These are phyloP conservation scores for Aphrophora alni DNA, from an alignment of 2,888 invertebrate genomes.

Conservation along the genomic window DNA sequence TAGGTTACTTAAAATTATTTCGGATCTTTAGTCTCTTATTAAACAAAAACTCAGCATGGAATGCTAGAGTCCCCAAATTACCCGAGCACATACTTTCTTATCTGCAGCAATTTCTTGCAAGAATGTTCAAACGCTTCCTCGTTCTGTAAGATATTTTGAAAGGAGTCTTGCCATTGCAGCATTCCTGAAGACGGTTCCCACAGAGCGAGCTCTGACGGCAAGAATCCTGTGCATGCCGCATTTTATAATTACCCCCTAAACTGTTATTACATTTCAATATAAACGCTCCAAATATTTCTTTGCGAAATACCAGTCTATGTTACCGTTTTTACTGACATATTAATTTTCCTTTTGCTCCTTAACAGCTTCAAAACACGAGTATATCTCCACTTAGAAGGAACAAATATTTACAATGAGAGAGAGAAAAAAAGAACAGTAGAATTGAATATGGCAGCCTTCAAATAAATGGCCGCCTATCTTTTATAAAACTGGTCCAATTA, in stretches of 20 bases:
- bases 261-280: constrained; percentile 34
- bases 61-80: no score
- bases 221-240: constrained; percentile 3
- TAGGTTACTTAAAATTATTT: no score
- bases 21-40: no score
- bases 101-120: neutral
- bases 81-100: no score
- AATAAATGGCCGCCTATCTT: neutral
- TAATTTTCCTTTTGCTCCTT: neutral
- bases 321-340: neutral
- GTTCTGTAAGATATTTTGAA: constrained; percentile 14
- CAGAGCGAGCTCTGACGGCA: neutral
- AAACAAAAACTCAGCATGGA: no score
- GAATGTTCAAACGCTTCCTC: constrained; percentile 15
- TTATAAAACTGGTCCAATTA: no score
- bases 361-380: neutral
- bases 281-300: constrained; percentile 12
- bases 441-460: neutral
- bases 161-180: neutral
- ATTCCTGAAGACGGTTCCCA: constrained; percentile 21
- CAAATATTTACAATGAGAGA: neutral
- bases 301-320: neutral
- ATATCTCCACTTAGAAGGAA: neutral
- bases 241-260: constrained; percentile 29
- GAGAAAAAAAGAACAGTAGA: neutral